Evolutionary conservation across 1,140 invertebrate species (phyloP).

Genomic region (Cydia fagiglandana): DNA sequence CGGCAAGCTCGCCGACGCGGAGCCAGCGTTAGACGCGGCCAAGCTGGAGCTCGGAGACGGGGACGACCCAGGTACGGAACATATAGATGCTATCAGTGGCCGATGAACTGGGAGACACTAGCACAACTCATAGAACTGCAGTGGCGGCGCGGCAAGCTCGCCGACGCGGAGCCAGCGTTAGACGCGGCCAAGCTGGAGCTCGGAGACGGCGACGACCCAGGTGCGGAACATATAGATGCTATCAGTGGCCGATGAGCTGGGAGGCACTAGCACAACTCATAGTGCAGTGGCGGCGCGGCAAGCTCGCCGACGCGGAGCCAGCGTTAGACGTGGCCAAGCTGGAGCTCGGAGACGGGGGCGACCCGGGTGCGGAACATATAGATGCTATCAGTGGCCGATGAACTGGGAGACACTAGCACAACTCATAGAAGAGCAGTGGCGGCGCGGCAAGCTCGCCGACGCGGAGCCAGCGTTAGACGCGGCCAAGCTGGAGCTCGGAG

Average conservation of each 20-base stretch:
- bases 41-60: constrained; percentile 70
- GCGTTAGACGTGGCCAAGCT: constrained; percentile 87
- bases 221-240: constrained; percentile 82
- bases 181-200: constrained; percentile 82
- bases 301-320: constrained; percentile 86
- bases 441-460: constrained; percentile 90
- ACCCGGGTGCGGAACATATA: constrained; percentile 73
- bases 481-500: constrained; percentile 79
- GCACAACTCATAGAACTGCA: constrained; percentile 94
- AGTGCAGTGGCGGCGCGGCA: constrained; percentile 90
- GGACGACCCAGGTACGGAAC: constrained; percentile 64
- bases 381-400: constrained; percentile 86
- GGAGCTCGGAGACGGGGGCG: constrained; percentile 53
- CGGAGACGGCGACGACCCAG: constrained; percentile 62
- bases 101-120: constrained; percentile 90
- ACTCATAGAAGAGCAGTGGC: constrained; percentile 92
- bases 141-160: constrained; percentile 89
- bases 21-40: constrained; percentile 87
- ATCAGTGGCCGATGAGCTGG: constrained; percentile 87
- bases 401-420: constrained; percentile 91
- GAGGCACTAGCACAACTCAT: constrained; percentile 91
- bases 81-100: constrained; percentile 85
- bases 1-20: constrained; percentile 88
- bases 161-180: constrained; percentile 87
- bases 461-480: constrained; percentile 87